phyloP scores from a whole-genome alignment of 2,888 invertebrate genomes.

The Andrena marginata region DNA sequence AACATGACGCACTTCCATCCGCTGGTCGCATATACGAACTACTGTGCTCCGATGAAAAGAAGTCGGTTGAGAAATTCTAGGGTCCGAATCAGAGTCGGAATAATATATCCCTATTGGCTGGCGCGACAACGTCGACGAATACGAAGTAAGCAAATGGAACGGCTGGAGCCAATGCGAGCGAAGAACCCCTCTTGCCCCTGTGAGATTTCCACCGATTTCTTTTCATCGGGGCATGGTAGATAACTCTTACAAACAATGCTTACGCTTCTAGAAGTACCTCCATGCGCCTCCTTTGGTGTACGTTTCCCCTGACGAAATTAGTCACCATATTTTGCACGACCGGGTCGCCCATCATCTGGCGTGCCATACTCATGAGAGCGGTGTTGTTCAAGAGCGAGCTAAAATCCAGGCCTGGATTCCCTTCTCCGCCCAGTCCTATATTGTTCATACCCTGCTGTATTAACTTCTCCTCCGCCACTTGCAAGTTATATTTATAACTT shows the following conservation, averaged over 20 bases:
- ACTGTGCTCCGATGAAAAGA: no score
- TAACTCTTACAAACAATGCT: conserved; percentile 70
- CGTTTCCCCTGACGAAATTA: conserved; percentile 86
- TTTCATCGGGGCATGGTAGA: no score
- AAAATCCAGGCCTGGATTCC: conserved; percentile 86
- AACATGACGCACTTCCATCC: conserved; percentile 12
- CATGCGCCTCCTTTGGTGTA: conserved; percentile 81
- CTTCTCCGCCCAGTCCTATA: conserved; percentile 62
- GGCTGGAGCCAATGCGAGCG: no score
- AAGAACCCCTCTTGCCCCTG: no score
- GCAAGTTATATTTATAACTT: conserved; percentile 94
- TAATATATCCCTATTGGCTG: no score
- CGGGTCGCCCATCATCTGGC: conserved; percentile 94
- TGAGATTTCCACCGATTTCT: no score
- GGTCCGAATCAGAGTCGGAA: no score
- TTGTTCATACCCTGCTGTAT: conserved; percentile 75
- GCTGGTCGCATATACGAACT: background rate
- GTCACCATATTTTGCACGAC: conserved; percentile 92
- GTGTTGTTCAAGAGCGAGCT: conserved; percentile 92
- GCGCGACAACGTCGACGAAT: no score
- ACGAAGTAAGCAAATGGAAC: no score
- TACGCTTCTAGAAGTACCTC: conserved; percentile 86
- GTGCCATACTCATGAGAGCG: conserved; percentile 93
- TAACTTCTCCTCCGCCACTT: conserved; percentile 91
- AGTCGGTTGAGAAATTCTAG: no score